Evolutionary conservation across 1,140 invertebrate genomes (phyloP).

Genomic region (Lordiphosa clarofinis): DNA sequence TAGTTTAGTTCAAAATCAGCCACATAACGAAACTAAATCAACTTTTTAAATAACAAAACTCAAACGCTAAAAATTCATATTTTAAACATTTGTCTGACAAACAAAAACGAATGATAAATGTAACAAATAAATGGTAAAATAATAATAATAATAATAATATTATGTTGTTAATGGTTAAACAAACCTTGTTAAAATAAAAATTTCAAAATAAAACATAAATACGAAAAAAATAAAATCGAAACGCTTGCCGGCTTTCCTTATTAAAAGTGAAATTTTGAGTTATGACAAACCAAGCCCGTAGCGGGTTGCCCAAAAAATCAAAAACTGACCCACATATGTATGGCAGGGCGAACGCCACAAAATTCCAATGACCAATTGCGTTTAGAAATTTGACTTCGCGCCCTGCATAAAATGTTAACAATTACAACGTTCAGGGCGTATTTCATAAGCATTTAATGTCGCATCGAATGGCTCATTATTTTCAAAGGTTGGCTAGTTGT

Average conservation of each 20-base stretch:
- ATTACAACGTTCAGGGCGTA: slow-evolving; percentile 31
- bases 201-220: slow-evolving; percentile 72
- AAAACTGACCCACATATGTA: slow-evolving; percentile 51
- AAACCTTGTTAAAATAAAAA: slow-evolving; percentile 77
- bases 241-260: slow-evolving; percentile 18
- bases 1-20: slow-evolving; percentile 48
- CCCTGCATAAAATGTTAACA: slow-evolving; percentile 51
- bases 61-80: slow-evolving; percentile 55
- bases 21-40: slow-evolving; percentile 31
- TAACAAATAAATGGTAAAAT: slow-evolving; percentile 63
- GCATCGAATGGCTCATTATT: slow-evolving; percentile 30
- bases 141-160: slow-evolving; percentile 72
- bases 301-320: slow-evolving; percentile 31
- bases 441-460: slow-evolving; percentile 51
- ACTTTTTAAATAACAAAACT: slow-evolving; percentile 57
- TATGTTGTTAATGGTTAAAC: slow-evolving; percentile 78
- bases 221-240: slow-evolving; percentile 28
- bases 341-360: slow-evolving; percentile 25
- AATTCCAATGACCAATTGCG: slow-evolving; percentile 70
- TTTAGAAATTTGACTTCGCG: slow-evolving; percentile 67
- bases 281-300: slow-evolving; percentile 26
- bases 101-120: slow-evolving; percentile 54
- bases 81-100: slow-evolving; percentile 70
- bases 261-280: slow-evolving; percentile 70
- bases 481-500: slow-evolving; percentile 27